A percentile compares a stretch with the other conserved stretches of the same genome.
Evolutionary conservation across 2,888 invertebrate species (phyloP).

Genomic region (Melieria picta): DNA sequence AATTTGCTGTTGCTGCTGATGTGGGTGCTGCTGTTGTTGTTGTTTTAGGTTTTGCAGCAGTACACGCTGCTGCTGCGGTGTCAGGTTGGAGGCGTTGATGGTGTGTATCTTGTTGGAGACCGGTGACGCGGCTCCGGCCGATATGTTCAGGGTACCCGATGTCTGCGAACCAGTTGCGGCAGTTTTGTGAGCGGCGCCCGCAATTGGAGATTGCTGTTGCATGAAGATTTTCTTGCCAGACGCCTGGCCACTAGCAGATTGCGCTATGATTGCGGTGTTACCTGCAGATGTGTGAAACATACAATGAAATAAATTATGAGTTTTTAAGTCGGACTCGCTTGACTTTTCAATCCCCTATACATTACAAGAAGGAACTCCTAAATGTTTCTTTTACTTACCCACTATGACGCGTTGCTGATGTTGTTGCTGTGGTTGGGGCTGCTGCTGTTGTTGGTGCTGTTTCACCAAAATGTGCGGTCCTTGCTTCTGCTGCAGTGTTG

Average conservation of each 20-base stretch:
- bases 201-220: conserved; percentile 41
- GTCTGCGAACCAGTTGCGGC: conserved; percentile 37
- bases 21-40: conserved; percentile 46
- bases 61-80: conserved; percentile 62
- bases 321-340: too few species aligned
- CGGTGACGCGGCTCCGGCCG: conserved; percentile 40
- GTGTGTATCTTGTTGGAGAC: conserved; percentile 53
- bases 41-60: conserved; percentile 61
- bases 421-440: conserved; percentile 47
- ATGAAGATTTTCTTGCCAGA: conserved; percentile 41
- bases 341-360: too few species aligned
- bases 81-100: conserved; percentile 57
- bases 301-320: neutral
- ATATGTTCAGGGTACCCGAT: conserved; percentile 20
- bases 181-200: conserved; percentile 36
- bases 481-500: conserved; percentile 63
- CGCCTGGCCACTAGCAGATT: conserved; percentile 38
- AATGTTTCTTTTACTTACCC: conserved; percentile 47
- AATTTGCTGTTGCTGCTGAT: conserved; percentile 48
- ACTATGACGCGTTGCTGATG: conserved; percentile 56
- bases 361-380: too few species aligned
- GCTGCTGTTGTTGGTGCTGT: conserved; percentile 42
- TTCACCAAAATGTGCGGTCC: conserved; percentile 55
- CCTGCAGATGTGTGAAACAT: conserved; percentile 43
- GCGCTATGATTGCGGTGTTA: conserved; percentile 53